Conservation (phyloP, 2,797 vertebrate genomes). For the Lepus oiostolus region DNA sequence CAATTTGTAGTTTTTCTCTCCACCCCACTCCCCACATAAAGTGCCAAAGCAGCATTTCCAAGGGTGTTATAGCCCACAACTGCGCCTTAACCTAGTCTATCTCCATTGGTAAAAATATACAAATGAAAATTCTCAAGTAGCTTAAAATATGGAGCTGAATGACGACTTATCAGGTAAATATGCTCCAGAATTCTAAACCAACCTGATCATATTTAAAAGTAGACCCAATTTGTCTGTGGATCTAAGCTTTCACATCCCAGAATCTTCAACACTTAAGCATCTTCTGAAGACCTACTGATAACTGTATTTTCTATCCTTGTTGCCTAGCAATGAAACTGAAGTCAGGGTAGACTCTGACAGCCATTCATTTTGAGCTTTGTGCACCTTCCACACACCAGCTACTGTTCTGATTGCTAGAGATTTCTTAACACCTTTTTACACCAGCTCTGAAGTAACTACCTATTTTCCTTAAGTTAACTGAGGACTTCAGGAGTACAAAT, state of each 20-base stretch:
- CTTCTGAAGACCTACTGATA: neutral
- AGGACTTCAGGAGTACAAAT: neutral
- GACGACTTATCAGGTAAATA: neutral
- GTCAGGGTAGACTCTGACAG: neutral
- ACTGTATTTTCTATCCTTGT: neutral
- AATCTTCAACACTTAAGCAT: neutral
- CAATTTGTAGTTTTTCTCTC: neutral
- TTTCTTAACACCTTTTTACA: slow-evolving; percentile 39
- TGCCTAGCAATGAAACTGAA: neutral
- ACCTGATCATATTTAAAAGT: neutral
- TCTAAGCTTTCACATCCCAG: neutral
- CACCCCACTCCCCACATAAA: neutral
- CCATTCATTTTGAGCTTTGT: neutral
- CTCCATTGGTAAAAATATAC: neutral
- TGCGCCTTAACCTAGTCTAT: slow-evolving; percentile 2
- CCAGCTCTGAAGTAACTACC: slow-evolving; percentile 8
- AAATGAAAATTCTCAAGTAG: neutral
- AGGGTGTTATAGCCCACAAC: neutral
- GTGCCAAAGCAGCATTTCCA: neutral
- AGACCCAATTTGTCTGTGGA: neutral
- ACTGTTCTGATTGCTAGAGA: neutral
- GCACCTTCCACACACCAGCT: neutral
- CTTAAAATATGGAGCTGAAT: neutral
- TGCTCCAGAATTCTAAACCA: neutral
- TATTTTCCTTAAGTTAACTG: slow-evolving; percentile 23